Percentiles rank a stretch among this genome's conserved stretches.
Conservation (phyloP, 2,113 vertebrate genomes). For the Rhinopomastus cyanomelas region DNA sequence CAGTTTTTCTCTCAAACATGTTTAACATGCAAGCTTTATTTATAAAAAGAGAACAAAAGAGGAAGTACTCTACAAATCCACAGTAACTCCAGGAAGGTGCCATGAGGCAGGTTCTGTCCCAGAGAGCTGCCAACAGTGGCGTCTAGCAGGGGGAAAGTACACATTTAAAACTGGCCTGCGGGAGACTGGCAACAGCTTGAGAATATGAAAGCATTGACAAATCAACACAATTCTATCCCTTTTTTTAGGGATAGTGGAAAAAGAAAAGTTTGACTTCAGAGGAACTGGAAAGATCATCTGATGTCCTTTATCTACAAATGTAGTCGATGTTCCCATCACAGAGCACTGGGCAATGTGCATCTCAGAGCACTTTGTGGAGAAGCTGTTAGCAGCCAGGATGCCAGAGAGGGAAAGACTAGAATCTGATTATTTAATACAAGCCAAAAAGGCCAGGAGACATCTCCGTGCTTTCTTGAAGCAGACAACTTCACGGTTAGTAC, state of each 20-base stretch:
- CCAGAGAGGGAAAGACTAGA: background rate
- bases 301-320: background rate
- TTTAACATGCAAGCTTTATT: background rate
- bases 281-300: too few species aligned
- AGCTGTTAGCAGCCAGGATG: too few species aligned
- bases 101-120: background rate
- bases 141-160: fast-evolving
- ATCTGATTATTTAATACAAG: background rate
- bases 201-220: fast-evolving
- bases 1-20: background rate
- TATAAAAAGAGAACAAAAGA: background rate
- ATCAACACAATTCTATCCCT: background rate
- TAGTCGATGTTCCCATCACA: background rate
- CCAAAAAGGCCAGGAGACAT: background rate
- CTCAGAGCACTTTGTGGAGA: background rate
- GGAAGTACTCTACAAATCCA: background rate
- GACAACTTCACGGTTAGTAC: background rate
- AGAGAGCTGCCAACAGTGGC: background rate
- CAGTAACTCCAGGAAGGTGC: background rate
- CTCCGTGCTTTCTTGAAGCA: background rate
- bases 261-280: background rate
- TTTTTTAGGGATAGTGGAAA: background rate
- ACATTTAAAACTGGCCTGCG: too few species aligned
- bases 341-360: fast-evolving
- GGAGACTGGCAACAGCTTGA: background rate